Conservation (phyloP, 2,797 vertebrate genomes). For the Sebastes hubbsi region DNA sequence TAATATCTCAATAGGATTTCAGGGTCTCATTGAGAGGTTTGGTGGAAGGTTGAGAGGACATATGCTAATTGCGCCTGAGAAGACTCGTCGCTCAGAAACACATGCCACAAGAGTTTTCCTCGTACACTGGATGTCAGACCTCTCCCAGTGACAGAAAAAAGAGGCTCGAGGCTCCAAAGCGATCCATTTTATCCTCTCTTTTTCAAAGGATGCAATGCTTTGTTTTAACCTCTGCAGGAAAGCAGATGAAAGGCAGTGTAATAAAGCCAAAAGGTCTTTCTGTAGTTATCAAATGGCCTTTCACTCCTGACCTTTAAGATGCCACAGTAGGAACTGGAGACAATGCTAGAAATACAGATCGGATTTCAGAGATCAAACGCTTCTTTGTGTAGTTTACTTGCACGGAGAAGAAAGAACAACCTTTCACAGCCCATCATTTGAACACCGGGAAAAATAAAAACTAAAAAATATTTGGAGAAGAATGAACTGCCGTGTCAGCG, state of each 20-base stretch:
- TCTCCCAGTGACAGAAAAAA: constrained; percentile 64
- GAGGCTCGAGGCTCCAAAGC: constrained; percentile 69
- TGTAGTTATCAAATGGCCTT: constrained; percentile 86
- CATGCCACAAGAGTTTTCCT: constrained; percentile 69
- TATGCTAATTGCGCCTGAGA: constrained; percentile 75
- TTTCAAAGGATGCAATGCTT: constrained; percentile 78
- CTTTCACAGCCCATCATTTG: constrained; percentile 64
- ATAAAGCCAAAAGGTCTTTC: constrained; percentile 82
- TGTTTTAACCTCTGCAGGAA: constrained; percentile 81
- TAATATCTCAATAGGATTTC: constrained; percentile 77
- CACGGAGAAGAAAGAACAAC: constrained; percentile 74
- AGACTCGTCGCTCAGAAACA: constrained; percentile 61
- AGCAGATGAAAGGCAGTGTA: constrained; percentile 83
- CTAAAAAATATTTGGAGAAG: constrained; percentile 48
- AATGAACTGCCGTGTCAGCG: constrained; percentile 55
- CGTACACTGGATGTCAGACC: constrained; percentile 66
- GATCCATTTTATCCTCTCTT: constrained; percentile 78
- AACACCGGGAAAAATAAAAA: constrained; percentile 57
- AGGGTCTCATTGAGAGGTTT: constrained; percentile 70
- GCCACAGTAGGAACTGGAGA: constrained; percentile 82
- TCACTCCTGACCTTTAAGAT: constrained; percentile 87
- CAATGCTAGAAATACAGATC: constrained; percentile 82
- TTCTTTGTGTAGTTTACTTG: constrained; percentile 76
- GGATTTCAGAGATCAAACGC: constrained; percentile 82
- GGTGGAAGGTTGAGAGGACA: constrained; percentile 75